These are phyloP conservation scores for Pundamilia nyererei DNA, from an alignment of 2,113 vertebrate species.

Conservation along the genomic window DNA sequence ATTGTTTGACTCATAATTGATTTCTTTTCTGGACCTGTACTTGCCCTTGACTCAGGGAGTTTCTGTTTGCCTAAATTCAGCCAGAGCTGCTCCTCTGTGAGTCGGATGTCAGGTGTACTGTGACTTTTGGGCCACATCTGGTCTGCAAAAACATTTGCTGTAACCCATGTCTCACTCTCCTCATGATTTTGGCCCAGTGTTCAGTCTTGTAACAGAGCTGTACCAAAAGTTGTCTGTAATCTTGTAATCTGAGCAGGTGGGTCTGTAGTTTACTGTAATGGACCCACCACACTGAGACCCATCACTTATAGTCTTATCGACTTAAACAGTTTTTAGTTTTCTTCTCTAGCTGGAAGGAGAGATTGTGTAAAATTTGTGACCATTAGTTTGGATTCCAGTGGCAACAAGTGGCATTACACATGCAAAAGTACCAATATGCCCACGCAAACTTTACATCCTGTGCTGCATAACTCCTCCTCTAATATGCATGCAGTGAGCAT, in stretches of 20 bases:
- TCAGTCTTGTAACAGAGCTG: background rate
- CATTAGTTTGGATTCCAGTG: background rate
- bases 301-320: background rate
- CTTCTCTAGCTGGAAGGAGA: background rate
- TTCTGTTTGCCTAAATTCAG: background rate
- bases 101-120: background rate
- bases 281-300: background rate
- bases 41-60: background rate
- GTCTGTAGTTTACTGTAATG: background rate
- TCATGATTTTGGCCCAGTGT: background rate
- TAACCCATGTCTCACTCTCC: background rate
- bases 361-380: background rate
- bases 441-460: background rate
- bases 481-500: background rate
- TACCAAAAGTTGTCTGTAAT: background rate
- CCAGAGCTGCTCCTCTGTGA: background rate
- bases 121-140: background rate
- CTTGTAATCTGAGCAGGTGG: rapidly evolving
- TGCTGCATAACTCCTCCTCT: background rate
- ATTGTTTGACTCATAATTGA: background rate
- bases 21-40: background rate
- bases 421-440: background rate
- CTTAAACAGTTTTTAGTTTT: background rate
- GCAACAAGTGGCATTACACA: background rate
- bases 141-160: background rate